A percentile compares a stretch with the other conserved stretches of the same genome.
Conservation (phyloP, 2,113 vertebrate species). For the Myiopsitta monachus region DNA sequence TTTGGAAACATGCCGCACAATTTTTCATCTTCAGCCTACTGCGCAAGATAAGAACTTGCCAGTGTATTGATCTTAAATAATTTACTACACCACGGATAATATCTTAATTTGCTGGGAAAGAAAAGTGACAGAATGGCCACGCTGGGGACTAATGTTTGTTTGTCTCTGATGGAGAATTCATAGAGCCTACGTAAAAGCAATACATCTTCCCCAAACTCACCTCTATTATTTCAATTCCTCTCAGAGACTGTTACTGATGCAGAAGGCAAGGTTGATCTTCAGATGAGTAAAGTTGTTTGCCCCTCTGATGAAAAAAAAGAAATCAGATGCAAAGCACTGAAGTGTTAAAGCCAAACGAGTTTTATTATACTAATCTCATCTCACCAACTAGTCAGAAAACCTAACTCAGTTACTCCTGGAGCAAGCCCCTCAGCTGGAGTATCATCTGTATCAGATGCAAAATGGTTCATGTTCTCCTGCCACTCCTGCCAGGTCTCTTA, state of each 20-base stretch:
- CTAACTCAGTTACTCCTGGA: neutral
- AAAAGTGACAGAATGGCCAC: constrained; percentile 1
- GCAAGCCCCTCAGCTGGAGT: neutral
- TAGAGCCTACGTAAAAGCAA: neutral
- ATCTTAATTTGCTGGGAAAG: constrained; percentile 18
- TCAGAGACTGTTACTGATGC: neutral
- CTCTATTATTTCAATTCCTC: neutral
- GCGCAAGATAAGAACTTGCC: constrained; percentile 30
- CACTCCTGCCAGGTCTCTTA: neutral
- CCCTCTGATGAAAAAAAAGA: neutral
- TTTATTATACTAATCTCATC: neutral
- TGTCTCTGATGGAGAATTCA: neutral
- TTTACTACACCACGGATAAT: neutral
- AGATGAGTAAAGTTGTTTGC: neutral
- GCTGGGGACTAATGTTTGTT: neutral
- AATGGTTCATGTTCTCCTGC: neutral
- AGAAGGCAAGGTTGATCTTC: neutral
- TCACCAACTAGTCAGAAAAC: neutral
- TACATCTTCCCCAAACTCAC: neutral
- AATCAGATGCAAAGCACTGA: neutral
- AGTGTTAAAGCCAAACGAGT: neutral
- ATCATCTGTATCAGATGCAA: neutral
- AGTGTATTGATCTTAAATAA: constrained; percentile 39
- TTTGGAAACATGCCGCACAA: neutral
- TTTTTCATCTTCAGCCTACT: constrained; percentile 40